phyloP scores from a whole-genome alignment of 2,797 vertebrate genomes.

The Antrozous pallidus region DNA sequence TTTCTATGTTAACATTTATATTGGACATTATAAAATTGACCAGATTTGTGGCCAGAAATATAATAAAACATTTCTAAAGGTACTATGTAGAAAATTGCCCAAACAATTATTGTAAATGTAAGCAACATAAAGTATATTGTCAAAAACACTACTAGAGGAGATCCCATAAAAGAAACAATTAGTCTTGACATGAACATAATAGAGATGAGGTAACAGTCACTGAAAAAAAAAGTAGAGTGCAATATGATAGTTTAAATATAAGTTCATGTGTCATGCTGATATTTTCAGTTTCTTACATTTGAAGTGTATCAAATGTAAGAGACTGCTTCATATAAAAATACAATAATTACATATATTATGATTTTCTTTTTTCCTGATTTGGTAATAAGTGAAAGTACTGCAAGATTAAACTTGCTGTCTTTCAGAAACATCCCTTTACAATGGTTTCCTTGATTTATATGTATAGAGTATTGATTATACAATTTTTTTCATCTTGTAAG shows the following conservation, averaged over 20 bases:
- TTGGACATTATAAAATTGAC: slow-evolving; percentile 76
- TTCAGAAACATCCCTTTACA: not conserved
- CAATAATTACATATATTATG: slow-evolving; percentile 62
- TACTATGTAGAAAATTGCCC: slow-evolving; percentile 76
- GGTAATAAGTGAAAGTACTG: not conserved
- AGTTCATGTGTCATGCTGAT: slow-evolving; percentile 74
- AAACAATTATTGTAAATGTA: slow-evolving; percentile 80
- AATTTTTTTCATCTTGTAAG: not conserved
- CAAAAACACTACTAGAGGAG: slow-evolving; percentile 80
- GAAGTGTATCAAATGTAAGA: slow-evolving; percentile 73
- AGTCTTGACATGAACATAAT: slow-evolving; percentile 79
- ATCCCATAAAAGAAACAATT: slow-evolving; percentile 82
- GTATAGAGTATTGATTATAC: not conserved
- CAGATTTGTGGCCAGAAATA: slow-evolving; percentile 50
- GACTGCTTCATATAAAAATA: slow-evolving; percentile 75
- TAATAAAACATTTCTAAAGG: slow-evolving; percentile 59
- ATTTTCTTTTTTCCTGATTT: not conserved
- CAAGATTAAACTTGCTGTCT: not conserved
- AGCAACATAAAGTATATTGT: slow-evolving; percentile 75
- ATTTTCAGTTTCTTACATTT: slow-evolving; percentile 79
- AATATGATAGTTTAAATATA: slow-evolving; percentile 77
- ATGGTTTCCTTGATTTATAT: not conserved
- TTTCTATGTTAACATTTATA: slow-evolving; percentile 75
- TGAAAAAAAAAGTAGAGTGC: slow-evolving; percentile 76
- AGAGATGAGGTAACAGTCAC: slow-evolving; percentile 77